phyloP scores from a whole-genome alignment of 2,113 vertebrate species.

The Podocnemis expansa region DNA sequence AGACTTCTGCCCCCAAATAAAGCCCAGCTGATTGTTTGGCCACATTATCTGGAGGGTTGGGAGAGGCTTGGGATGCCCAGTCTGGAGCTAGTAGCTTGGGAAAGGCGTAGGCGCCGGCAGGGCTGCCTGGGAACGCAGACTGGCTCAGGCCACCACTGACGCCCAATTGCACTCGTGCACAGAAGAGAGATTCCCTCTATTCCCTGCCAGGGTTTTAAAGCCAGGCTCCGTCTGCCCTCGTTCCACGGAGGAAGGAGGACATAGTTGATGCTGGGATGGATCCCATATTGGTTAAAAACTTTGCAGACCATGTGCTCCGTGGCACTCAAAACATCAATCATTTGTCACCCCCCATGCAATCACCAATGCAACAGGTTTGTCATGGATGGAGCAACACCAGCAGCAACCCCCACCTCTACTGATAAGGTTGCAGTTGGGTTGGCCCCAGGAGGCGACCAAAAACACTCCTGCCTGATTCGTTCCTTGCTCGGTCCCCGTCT shows the following conservation, averaged over 20 bases:
- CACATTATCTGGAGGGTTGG: background rate
- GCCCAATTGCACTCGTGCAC: too few relatives aligned
- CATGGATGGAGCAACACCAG: too few relatives aligned
- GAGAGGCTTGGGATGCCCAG: background rate
- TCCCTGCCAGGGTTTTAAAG: background rate
- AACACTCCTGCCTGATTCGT: background rate
- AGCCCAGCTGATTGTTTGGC: background rate
- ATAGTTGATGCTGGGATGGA: background rate
- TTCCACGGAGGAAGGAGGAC: too few relatives aligned
- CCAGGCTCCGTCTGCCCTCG: background rate
- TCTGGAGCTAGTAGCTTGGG: background rate
- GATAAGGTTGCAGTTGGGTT: background rate
- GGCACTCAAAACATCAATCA: too few relatives aligned
- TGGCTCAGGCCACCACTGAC: too few relatives aligned
- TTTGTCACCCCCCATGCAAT: background rate
- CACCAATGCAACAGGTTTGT: background rate
- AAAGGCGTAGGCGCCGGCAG: background rate
- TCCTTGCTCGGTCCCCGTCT: background rate
- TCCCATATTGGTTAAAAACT: background rate
- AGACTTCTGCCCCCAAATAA: background rate
- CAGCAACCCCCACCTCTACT: too few relatives aligned
- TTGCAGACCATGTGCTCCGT: fast-evolving
- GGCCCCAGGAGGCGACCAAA: too few relatives aligned
- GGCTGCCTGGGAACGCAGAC: too few relatives aligned
- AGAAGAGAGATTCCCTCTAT: background rate